Evolutionary conservation across 1,140 invertebrate genomes (phyloP).

Genomic region (Neodiprion pinetum): DNA sequence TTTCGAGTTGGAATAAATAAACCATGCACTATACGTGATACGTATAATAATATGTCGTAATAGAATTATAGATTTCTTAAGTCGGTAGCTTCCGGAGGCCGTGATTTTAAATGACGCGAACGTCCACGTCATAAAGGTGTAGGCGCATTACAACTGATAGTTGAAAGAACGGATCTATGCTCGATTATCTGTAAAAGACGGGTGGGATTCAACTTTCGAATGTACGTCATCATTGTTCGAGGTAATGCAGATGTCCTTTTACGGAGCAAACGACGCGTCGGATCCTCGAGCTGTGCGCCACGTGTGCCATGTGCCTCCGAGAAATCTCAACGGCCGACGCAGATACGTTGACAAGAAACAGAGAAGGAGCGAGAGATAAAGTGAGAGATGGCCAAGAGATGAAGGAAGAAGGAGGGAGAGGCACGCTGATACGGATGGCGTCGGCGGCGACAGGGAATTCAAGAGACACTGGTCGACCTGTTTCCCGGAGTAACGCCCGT

Average conservation of each 20-base stretch:
- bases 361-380: background rate
- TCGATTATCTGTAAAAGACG: too few relatives aligned
- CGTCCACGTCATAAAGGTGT: too few relatives aligned
- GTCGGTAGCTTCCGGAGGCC: too few relatives aligned
- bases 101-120: too few relatives aligned
- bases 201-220: too few relatives aligned
- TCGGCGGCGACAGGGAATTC: background rate
- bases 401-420: background rate
- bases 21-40: too few relatives aligned
- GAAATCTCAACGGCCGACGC: background rate
- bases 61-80: too few relatives aligned
- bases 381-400: too few relatives aligned
- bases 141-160: too few relatives aligned
- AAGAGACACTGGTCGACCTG: background rate
- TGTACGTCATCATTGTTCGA: background rate
- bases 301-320: background rate
- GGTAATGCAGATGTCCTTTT: background rate
- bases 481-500: background rate
- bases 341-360: background rate
- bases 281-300: background rate
- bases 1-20: too few relatives aligned
- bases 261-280: background rate
- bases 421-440: background rate
- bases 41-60: too few relatives aligned
- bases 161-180: too few relatives aligned